phyloP scores from a whole-genome alignment of 2,113 vertebrate species.

The Petrocephalus microphthalmus region DNA sequence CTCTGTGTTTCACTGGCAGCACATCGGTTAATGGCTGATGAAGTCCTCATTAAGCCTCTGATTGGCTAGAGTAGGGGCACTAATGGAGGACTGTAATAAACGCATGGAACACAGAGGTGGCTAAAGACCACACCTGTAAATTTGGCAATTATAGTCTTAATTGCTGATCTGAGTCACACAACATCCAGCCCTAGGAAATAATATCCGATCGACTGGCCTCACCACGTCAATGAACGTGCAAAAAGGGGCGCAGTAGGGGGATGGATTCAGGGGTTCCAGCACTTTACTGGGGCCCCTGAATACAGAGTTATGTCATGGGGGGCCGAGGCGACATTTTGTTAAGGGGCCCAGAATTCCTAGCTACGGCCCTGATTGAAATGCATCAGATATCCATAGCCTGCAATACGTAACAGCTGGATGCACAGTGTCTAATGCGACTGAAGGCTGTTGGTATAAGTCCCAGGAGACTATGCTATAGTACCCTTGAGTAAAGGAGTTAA shows the following conservation, averaged over 20 bases:
- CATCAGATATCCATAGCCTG: background rate
- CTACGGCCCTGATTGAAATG: background rate
- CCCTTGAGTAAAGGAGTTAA: background rate
- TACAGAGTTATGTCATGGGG: background rate
- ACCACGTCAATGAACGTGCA: background rate
- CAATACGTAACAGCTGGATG: background rate
- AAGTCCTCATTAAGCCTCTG: background rate
- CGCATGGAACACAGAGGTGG: background rate
- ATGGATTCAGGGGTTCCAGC: background rate
- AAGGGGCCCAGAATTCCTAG: background rate
- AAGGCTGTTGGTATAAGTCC: background rate
- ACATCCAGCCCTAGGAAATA: background rate
- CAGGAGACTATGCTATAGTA: background rate
- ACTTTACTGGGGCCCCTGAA: background rate
- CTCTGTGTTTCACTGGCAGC: background rate
- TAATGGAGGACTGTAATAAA: background rate
- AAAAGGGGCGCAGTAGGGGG: background rate
- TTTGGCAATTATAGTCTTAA: background rate
- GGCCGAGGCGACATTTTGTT: background rate
- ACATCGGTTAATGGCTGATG: background rate
- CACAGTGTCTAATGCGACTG: background rate
- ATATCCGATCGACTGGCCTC: background rate
- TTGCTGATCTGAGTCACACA: background rate
- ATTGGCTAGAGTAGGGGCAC: background rate
- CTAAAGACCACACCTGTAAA: background rate